Evolutionary conservation across 1,140 invertebrate species (phyloP).

Genomic region (Conopomorpha cramerella): DNA sequence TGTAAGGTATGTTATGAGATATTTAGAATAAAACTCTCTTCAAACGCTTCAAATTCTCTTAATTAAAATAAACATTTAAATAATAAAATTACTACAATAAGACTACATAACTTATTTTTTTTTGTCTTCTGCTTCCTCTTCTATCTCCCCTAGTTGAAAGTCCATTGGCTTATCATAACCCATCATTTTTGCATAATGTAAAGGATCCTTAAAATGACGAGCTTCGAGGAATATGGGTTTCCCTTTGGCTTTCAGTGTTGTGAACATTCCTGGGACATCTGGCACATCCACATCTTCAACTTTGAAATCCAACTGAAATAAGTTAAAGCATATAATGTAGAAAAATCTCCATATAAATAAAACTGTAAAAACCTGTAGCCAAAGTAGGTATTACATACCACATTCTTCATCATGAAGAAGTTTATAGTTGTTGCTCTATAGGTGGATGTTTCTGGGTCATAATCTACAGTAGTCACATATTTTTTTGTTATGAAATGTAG

Average conservation of each 20-base stretch:
- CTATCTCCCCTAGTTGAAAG: slow-evolving; percentile 64
- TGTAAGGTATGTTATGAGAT: no score
- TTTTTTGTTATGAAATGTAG: slow-evolving; percentile 83
- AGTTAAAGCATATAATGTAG: no score
- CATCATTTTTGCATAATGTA: slow-evolving; percentile 84
- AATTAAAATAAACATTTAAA: no score
- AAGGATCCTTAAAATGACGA: slow-evolving; percentile 66
- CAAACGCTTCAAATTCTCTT: no score
- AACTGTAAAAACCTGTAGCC: no score
- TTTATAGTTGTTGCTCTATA: slow-evolving; percentile 74
- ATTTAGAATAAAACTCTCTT: no score
- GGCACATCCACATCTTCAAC: slow-evolving; percentile 77
- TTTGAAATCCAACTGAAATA: slow-evolving; percentile 71
- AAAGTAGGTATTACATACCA: no score
- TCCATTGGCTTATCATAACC: slow-evolving; percentile 90
- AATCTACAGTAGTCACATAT: slow-evolving; percentile 80
- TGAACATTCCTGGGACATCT: slow-evolving; percentile 81
- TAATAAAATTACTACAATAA: slow-evolving; percentile 6
- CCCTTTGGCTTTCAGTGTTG: slow-evolving; percentile 72
- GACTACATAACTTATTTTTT: slow-evolving; percentile 1
- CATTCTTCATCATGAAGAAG: slow-evolving; percentile 68
- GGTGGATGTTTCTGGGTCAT: slow-evolving; percentile 65
- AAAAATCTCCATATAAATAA: no score
- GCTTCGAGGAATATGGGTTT: slow-evolving; percentile 78
- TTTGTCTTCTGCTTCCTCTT: slow-evolving; percentile 15